phyloP scores from a whole-genome alignment of 1,140 invertebrate species.

The Probaryconus sp. region DNA sequence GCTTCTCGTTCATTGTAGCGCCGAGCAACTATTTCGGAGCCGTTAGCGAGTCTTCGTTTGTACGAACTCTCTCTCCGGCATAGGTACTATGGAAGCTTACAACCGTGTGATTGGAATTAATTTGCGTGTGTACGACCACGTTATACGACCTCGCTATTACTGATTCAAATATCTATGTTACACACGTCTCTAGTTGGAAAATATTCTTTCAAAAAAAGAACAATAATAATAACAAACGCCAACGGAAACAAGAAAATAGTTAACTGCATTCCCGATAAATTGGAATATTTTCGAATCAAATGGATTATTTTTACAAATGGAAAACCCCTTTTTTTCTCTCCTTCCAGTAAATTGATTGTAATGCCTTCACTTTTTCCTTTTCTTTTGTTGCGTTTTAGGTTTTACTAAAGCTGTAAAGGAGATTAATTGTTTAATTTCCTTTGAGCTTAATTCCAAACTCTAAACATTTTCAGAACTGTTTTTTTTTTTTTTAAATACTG shows the following conservation, averaged over 20 bases:
- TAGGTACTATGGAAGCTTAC: slow-evolving; percentile 5
- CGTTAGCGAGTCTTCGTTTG: slow-evolving; percentile 3
- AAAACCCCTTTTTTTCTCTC: background rate
- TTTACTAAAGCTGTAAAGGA: too few relatives aligned
- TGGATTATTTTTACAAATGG: background rate
- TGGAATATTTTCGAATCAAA: background rate
- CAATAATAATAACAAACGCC: background rate
- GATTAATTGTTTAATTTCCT: too few relatives aligned
- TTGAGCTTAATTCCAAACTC: too few relatives aligned
- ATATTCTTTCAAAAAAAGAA: background rate
- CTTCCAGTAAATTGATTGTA: background rate
- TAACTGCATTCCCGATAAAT: background rate
- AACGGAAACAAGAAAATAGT: background rate
- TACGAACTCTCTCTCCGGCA: slow-evolving; percentile 13
- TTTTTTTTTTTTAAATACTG: too few relatives aligned
- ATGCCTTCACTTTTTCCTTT: background rate
- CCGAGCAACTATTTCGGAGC: slow-evolving; percentile 5
- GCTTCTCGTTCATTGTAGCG: slow-evolving; percentile 1
- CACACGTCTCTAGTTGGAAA: slow-evolving; percentile 2
- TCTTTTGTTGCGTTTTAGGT: too few relatives aligned
- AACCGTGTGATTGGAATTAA: slow-evolving; percentile 28
- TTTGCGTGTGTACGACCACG: slow-evolving; percentile 1
- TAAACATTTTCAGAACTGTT: too few relatives aligned
- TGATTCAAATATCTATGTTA: slow-evolving; percentile 5
- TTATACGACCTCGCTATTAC: background rate